These are phyloP conservation scores for Semnornis frantzii DNA, from an alignment of 2,113 vertebrate genomes.

Conservation along the genomic window DNA sequence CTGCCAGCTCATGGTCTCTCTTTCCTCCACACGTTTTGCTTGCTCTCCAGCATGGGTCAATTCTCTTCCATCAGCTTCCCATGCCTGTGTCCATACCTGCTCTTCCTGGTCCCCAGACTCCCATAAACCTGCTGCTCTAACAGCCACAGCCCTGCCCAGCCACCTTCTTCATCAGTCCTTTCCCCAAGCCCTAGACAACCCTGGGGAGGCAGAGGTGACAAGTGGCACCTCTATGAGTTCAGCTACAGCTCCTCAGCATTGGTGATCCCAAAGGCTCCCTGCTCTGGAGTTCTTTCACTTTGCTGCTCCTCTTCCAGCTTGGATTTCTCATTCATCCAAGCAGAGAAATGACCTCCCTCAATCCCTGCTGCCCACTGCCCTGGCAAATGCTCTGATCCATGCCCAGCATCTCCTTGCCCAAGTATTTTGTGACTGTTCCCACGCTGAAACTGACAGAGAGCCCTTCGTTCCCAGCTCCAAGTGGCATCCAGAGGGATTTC, in stretches of 20 bases:
- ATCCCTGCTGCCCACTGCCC: background rate
- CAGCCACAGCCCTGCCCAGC: background rate
- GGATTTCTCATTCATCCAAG: background rate
- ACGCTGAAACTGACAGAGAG: rapidly evolving
- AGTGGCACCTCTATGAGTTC: rapidly evolving
- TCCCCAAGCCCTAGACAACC: background rate
- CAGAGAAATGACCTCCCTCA: background rate
- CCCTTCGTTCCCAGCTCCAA: background rate
- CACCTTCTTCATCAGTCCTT: background rate
- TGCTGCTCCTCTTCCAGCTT: background rate
- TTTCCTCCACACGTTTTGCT: background rate
- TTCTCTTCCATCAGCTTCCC: background rate
- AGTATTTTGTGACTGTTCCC: background rate
- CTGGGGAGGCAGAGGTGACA: background rate
- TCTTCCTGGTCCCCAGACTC: background rate
- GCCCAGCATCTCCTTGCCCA: background rate
- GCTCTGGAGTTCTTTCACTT: rapidly evolving
- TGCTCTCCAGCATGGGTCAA: background rate
- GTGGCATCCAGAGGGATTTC: background rate
- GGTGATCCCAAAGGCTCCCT: rapidly evolving
- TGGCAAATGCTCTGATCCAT: background rate
- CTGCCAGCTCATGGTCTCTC: background rate
- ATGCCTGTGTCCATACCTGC: rapidly evolving
- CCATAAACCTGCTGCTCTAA: background rate
- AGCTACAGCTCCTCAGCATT: background rate